Percentiles rank a stretch among this genome's conserved stretches.
Evolutionary conservation across 2,888 invertebrate genomes (phyloP).

Genomic region (Sepiola atlantica): DNA sequence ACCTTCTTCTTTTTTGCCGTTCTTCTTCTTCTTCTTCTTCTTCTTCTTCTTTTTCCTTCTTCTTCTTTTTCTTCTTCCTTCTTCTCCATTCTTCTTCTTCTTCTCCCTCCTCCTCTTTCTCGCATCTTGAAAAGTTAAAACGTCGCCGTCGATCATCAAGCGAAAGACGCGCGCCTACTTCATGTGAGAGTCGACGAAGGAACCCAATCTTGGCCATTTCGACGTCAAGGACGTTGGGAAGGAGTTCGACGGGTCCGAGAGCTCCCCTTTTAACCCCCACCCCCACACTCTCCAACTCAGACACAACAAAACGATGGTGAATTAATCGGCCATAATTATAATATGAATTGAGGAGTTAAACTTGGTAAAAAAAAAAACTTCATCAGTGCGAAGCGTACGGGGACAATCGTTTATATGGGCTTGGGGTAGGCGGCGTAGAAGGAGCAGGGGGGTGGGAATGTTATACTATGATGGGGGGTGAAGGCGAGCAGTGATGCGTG

Average conservation of each 20-base stretch:
- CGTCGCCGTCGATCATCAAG: neutral
- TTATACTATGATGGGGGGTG: neutral
- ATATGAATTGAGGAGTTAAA: neutral
- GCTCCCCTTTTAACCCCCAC: too few relatives aligned
- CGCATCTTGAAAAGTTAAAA: conserved; percentile 8
- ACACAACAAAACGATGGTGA: neutral
- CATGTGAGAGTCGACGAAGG: neutral
- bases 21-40: too few relatives aligned
- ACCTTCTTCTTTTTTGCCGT: too few relatives aligned
- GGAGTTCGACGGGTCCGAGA: neutral
- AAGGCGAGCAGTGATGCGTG: too few relatives aligned
- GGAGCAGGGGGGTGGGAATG: neutral
- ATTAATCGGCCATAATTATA: neutral
- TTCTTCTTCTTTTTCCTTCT: too few relatives aligned
- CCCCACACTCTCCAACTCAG: too few relatives aligned
- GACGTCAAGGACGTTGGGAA: neutral
- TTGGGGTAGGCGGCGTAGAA: neutral
- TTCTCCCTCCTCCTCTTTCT: too few relatives aligned
- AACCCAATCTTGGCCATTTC: neutral
- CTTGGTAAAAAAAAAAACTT: neutral
- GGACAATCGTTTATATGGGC: neutral
- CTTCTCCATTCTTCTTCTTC: too few relatives aligned
- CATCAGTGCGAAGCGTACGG: neutral
- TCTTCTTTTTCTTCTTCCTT: too few relatives aligned
- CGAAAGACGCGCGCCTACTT: neutral